Conservation (phyloP, 1,140 invertebrate species). For the Aricia agestis region DNA sequence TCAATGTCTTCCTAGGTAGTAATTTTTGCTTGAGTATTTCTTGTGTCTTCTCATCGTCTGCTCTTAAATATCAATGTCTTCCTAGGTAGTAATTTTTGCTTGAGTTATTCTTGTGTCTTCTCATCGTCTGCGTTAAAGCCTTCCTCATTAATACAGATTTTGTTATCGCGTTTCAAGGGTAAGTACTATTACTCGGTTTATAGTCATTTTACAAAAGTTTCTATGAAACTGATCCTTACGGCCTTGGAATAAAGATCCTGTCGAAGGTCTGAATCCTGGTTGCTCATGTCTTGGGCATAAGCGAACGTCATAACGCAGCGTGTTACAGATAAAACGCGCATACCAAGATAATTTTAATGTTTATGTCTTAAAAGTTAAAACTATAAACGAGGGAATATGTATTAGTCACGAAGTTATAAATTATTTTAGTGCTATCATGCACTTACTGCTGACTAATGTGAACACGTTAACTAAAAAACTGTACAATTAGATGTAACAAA, state of each 20-base stretch:
- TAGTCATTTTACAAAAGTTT: no score
- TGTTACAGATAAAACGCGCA: constrained; percentile 31
- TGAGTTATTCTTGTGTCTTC: not conserved
- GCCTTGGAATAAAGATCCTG: no score
- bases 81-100: no score
- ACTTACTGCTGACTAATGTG: constrained; percentile 5
- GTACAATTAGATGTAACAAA: not conserved
- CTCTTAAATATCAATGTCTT: no score
- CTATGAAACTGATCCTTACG: no score
- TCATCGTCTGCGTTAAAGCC: not conserved
- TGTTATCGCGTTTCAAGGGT: constrained; percentile 57
- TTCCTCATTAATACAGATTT: constrained; percentile 22
- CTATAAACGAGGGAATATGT: constrained; percentile 14
- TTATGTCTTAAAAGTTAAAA: constrained; percentile 16
- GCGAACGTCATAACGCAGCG: constrained; percentile 23
- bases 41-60: not conserved
- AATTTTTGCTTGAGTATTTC: no score
- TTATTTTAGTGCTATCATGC: constrained; percentile 12
- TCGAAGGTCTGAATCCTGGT: no score
- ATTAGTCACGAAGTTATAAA: constrained; percentile 4
- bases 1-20: no score
- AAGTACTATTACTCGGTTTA: constrained; percentile 32
- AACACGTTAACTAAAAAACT: not conserved
- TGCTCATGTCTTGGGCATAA: constrained; percentile 35
- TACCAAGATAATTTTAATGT: constrained; percentile 35